phyloP scores from a whole-genome alignment of 1,140 invertebrate species.

The Drosophila suzukii region DNA sequence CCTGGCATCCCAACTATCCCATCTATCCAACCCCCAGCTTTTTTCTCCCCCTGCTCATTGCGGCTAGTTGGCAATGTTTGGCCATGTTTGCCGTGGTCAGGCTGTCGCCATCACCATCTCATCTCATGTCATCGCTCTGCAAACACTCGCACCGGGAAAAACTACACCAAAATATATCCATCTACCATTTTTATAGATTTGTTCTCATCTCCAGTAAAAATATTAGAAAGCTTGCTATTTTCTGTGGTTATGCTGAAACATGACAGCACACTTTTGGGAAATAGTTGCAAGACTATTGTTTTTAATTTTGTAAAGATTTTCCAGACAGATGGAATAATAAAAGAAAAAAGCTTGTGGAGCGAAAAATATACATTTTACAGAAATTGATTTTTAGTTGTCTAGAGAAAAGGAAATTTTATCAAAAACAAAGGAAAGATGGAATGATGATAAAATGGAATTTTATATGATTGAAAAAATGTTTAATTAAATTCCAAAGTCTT shows the following conservation, averaged over 20 bases:
- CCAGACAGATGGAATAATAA: background rate
- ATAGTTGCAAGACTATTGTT: background rate
- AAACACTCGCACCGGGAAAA: slow-evolving; percentile 28
- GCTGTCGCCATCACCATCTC: slow-evolving; percentile 3
- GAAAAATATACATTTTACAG: background rate
- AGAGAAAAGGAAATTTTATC: no score
- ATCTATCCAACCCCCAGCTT: background rate
- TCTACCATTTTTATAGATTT: background rate
- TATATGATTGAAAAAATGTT: no score
- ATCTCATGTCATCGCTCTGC: slow-evolving; percentile 32
- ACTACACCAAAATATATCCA: background rate
- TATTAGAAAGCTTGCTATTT: background rate
- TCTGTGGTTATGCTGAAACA: background rate
- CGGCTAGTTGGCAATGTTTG: slow-evolving; percentile 47
- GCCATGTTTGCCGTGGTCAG: slow-evolving; percentile 53
- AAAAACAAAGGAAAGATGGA: no score
- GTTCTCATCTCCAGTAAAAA: background rate
- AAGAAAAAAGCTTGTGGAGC: background rate
- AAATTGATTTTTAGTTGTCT: no score
- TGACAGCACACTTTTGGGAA: background rate
- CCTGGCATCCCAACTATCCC: background rate
- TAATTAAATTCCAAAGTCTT: no score
- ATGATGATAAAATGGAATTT: no score
- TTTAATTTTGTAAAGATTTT: background rate
- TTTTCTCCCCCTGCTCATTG: slow-evolving; percentile 7